These are phyloP conservation scores for Scaeva pyrastri DNA, from an alignment of 2,888 invertebrate species.

Conservation along the genomic window DNA sequence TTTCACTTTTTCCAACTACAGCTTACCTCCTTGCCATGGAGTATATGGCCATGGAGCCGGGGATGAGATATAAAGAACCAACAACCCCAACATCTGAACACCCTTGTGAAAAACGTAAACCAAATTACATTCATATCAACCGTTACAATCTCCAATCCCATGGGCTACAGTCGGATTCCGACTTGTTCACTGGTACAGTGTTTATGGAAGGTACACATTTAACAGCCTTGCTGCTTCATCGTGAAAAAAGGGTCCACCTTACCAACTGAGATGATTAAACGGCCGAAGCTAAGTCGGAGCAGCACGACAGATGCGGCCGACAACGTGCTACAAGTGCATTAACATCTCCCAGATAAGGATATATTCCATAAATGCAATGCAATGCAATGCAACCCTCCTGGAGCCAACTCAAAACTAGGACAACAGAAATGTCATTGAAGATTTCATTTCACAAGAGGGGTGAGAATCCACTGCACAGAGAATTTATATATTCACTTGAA, in stretches of 20 bases:
- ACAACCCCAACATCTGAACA: conserved; percentile 59
- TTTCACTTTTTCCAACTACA: conserved; percentile 63
- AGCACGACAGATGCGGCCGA: conserved; percentile 5
- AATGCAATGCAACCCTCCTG: conserved; percentile 29
- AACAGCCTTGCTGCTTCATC: conserved; percentile 18
- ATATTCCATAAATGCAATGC: conserved; percentile 53
- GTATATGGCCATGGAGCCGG: conserved; percentile 18
- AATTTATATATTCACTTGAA: conserved; percentile 7
- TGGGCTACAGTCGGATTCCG: conserved; percentile 1
- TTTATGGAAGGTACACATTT: not conserved
- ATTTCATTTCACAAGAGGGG: conserved; percentile 61
- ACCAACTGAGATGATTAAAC: conserved; percentile 33
- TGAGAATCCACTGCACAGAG: conserved; percentile 2
- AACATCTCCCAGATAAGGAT: conserved; percentile 74
- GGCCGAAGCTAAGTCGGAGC: not conserved
- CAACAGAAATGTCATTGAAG: conserved; percentile 73
- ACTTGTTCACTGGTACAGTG: not conserved
- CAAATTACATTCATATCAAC: conserved; percentile 75
- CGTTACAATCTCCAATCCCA: conserved; percentile 62
- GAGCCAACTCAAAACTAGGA: conserved; percentile 66
- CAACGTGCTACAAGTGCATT: conserved; percentile 74
- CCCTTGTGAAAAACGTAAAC: conserved; percentile 68
- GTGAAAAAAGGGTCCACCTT: conserved; percentile 14
- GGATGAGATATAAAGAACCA: conserved; percentile 16
- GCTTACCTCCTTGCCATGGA: not conserved